Evolutionary conservation across 2,888 invertebrate genomes (phyloP).

Genomic region (Ischnus inquisitorius): DNA sequence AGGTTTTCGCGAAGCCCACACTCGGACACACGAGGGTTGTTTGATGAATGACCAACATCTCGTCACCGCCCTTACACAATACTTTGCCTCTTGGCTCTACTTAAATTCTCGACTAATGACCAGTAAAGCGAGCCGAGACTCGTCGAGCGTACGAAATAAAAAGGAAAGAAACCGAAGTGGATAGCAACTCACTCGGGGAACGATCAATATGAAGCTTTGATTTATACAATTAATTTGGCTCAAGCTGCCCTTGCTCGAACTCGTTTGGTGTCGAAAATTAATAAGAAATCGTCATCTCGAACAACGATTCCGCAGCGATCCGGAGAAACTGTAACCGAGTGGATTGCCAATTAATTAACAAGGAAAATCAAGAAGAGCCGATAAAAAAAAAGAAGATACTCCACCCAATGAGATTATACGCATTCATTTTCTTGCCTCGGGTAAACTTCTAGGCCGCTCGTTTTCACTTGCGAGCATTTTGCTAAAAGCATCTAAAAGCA

Average conservation of each 20-base stretch:
- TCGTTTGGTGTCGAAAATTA: no score
- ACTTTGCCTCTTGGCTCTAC: slow-evolving; percentile 13
- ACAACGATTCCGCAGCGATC: neutral
- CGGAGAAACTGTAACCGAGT: neutral
- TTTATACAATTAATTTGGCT: no score
- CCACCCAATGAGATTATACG: neutral
- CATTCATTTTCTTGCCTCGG: neutral
- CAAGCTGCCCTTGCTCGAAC: no score
- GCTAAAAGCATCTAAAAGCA: slow-evolving; percentile 38
- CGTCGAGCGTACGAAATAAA: neutral
- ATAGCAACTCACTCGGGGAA: neutral
- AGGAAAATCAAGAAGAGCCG: neutral
- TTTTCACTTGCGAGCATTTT: neutral
- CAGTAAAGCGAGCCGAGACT: neutral
- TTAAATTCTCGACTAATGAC: neutral
- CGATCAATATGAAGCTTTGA: no score
- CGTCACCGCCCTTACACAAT: slow-evolving; percentile 28
- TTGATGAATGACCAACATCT: slow-evolving; percentile 60
- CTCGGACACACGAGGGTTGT: slow-evolving; percentile 26
- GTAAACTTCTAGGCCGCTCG: neutral
- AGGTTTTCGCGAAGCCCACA: slow-evolving; percentile 43
- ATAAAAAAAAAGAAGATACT: neutral
- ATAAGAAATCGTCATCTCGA: no score
- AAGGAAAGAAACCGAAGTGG: neutral
- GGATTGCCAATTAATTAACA: neutral